Percentiles rank a stretch among this genome's conserved stretches.
phyloP scores from a whole-genome alignment of 64 coral and sea anemone genomes.

The Exaiptasia diaphana region DNA sequence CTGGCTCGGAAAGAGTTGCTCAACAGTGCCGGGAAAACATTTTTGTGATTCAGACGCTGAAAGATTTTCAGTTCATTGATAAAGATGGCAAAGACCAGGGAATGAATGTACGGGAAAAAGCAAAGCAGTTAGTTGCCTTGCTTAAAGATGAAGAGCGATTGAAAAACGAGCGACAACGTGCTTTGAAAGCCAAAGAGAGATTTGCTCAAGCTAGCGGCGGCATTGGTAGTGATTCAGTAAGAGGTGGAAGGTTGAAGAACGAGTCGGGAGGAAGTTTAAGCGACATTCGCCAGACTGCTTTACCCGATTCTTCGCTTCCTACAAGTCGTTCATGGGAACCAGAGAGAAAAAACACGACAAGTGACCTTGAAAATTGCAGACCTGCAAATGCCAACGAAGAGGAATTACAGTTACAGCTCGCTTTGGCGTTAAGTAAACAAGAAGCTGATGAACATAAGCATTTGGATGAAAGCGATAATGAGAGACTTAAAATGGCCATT shows the following conservation, averaged over 20 bases:
- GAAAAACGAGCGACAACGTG: slow-evolving; percentile 84
- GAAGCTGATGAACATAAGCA: slow-evolving; percentile 78
- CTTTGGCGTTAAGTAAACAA: slow-evolving; percentile 93
- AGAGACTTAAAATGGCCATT: slow-evolving; percentile 75
- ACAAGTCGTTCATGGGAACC: slow-evolving; percentile 99
- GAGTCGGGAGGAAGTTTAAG: slow-evolving; percentile 66
- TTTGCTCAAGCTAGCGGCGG: slow-evolving; percentile 88
- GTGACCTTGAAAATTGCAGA: slow-evolving; percentile 86
- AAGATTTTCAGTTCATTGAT: slow-evolving; percentile 99
- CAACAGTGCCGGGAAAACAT: slow-evolving; percentile 97
- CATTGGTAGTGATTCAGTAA: slow-evolving; percentile 73
- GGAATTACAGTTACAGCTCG: slow-evolving; percentile 91
- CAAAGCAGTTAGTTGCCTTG: slow-evolving; percentile 91
- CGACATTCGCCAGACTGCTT: slow-evolving; percentile 56
- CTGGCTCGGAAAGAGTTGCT: slow-evolving; percentile 92
- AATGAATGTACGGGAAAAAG: slow-evolving; percentile 97
- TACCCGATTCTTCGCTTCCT: slow-evolving; percentile 18
- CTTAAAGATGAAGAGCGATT: slow-evolving; percentile 96
- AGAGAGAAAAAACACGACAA: slow-evolving; percentile 64
- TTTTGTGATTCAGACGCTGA: slow-evolving; percentile 97
- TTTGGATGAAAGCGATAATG: slow-evolving; percentile 68
- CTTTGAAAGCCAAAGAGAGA: slow-evolving; percentile 99
- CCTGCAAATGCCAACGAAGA: slow-evolving; percentile 94
- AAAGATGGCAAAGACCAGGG: slow-evolving; percentile 99
- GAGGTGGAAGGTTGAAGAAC: slow-evolving; percentile 51